These are phyloP conservation scores for Napeogenes sylphis DNA, from an alignment of 2,888 invertebrate genomes.

Conservation along the genomic window DNA sequence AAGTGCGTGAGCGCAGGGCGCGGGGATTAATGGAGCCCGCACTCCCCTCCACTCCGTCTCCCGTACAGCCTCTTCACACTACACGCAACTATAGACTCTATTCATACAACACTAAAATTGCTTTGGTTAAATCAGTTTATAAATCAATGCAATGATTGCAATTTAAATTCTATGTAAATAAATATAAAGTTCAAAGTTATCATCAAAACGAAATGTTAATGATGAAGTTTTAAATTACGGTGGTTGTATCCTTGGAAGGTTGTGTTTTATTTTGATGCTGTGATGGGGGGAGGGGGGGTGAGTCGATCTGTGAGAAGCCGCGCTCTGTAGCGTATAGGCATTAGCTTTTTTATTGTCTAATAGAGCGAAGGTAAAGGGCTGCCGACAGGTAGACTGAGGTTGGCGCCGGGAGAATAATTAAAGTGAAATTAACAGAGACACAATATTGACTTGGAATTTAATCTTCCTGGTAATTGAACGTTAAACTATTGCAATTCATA, in stretches of 20 bases:
- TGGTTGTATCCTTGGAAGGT: conserved; percentile 76
- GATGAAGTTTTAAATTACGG: conserved; percentile 63
- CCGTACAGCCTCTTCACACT: conserved; percentile 46
- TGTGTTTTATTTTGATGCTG: conserved; percentile 66
- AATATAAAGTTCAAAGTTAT: conserved; percentile 43
- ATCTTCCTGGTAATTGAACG: not conserved
- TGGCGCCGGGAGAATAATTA: conserved; percentile 73
- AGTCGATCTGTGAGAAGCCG: conserved; percentile 70
- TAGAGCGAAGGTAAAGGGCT: conserved; percentile 67
- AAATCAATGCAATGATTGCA: conserved; percentile 25
- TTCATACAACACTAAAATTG: conserved; percentile 26
- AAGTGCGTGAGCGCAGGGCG: conserved; percentile 78
- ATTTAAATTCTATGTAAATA: conserved; percentile 38
- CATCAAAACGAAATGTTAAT: conserved; percentile 36
- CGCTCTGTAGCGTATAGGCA: conserved; percentile 59
- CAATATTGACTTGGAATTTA: conserved; percentile 7
- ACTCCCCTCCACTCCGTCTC: conserved; percentile 54
- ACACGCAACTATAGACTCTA: conserved; percentile 41
- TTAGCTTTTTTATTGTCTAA: conserved; percentile 72
- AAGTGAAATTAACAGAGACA: conserved; percentile 45
- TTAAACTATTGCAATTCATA: too few species aligned
- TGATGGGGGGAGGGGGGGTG: conserved; percentile 40
- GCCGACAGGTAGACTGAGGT: conserved; percentile 69
- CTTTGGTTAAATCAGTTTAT: conserved; percentile 21
- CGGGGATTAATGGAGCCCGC: conserved; percentile 76